Base-by-base conservation (phyloP, 2,888 invertebrate genomes). In the Ectemnius cavifrons region DNA sequence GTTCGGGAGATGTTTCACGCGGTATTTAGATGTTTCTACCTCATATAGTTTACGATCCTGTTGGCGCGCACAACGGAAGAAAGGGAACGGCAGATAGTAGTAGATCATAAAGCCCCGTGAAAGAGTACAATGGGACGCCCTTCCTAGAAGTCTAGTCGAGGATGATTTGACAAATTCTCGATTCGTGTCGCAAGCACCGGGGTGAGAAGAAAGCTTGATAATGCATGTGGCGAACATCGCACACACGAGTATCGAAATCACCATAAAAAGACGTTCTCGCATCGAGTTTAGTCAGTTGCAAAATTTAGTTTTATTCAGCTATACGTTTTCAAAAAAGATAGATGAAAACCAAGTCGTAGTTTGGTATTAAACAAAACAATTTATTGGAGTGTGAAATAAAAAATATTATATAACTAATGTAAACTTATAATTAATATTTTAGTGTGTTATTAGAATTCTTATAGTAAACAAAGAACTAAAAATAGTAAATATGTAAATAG, bases 11-110 rank as follows among this genome's bases (percentile, higher is more conserved):
- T 64, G 49, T 75, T 37, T 80, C 57, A 85, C 84, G 86, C 82
- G 37, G 81, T 85, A 85, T 85, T 85, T 84, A 83, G 83, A 88
- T 87, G 84, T 87, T 89, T 89, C 89, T 89, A 88, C 84, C 86
- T 88, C 89, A 88, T 89, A 86, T 89, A 88, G 82, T 88, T 89
- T 89, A 88, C 86, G 88, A 87, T 87, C 84, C 79, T 80, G 73
- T 73, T 62, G 11, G 37, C 37, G 37, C 37, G 37, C 79, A 75
- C 79, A 76, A 71, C 81, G 84, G 84, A 84, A 85, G 82, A 83
- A 80, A 80, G 80, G 80, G 74, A 81, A 78, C 69, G 37, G 78
- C 70, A 80, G 80, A 85, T 84, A 4, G 37, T 37, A 37, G 37
- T 37, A 83, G 80, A 81, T 84, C 76, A 75, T 68, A 77, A 81